Conservation (phyloP, 2,888 invertebrate species). For the Drosophila melanocephala region DNA sequence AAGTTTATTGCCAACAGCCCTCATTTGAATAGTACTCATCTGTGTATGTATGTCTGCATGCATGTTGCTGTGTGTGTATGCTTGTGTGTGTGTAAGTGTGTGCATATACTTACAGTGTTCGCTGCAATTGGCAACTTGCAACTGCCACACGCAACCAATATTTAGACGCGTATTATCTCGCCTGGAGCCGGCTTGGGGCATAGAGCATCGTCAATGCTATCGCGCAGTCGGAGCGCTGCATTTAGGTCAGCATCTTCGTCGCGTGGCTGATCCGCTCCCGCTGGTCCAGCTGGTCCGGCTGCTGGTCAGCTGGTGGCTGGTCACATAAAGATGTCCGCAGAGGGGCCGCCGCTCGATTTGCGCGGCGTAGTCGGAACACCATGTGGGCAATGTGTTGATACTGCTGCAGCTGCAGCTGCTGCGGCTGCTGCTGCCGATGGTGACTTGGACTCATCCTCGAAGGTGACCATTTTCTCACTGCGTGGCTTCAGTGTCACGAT, state of each 20-base stretch:
- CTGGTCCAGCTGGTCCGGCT: slow-evolving; percentile 35
- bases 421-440: slow-evolving; percentile 32
- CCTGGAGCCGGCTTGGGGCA: slow-evolving; percentile 83
- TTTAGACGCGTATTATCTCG: slow-evolving; percentile 85
- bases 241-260: slow-evolving; percentile 64
- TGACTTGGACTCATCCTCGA: slow-evolving; percentile 89
- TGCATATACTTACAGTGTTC: slow-evolving; percentile 61
- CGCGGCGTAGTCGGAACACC: slow-evolving; percentile 85
- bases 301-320: slow-evolving; percentile 80
- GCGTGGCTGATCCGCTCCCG: slow-evolving; percentile 23
- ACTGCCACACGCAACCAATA: neutral
- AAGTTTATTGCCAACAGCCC: neutral
- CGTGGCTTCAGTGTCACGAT: slow-evolving; percentile 86
- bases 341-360: slow-evolving; percentile 86
- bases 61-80: neutral
- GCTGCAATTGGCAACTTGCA: neutral
- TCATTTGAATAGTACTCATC: neutral
- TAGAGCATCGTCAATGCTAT: slow-evolving; percentile 77
- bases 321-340: slow-evolving; percentile 94
- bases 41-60: neutral
- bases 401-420: slow-evolving; percentile 23
- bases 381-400: slow-evolving; percentile 84
- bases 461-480: slow-evolving; percentile 92
- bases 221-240: slow-evolving; percentile 69
- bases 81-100: slow-evolving; percentile 23